Evolutionary conservation across 2,113 vertebrate species (phyloP).

Genomic region (Platysteira castanea): DNA sequence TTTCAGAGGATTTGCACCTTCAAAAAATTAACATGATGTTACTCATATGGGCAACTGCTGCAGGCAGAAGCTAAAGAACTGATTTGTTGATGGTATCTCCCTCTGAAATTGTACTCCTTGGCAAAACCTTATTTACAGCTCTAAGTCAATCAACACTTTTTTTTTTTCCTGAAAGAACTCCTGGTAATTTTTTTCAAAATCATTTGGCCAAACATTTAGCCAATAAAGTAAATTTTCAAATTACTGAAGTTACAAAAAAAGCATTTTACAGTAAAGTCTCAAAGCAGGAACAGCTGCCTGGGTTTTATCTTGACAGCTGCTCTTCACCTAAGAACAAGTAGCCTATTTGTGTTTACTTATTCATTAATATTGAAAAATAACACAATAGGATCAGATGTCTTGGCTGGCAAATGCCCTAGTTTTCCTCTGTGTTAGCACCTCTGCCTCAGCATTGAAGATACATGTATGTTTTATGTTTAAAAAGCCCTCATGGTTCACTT

Average conservation of each 20-base stretch:
- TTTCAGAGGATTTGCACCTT: background rate
- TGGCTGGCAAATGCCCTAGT: background rate
- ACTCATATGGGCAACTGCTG: background rate
- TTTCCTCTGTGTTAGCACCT: background rate
- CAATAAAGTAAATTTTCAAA: background rate
- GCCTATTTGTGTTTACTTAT: slow-evolving; percentile 22
- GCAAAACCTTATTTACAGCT: background rate
- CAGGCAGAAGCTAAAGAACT: background rate
- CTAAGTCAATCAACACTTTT: background rate
- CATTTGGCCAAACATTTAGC: background rate
- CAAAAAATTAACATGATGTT: background rate
- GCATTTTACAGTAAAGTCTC: background rate
- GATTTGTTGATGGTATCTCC: background rate
- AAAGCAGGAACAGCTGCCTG: background rate
- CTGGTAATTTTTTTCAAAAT: background rate
- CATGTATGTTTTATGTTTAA: background rate
- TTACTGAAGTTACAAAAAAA: background rate
- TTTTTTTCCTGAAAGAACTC: background rate
- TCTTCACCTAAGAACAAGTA: background rate
- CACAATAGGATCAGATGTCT: slow-evolving; percentile 8
- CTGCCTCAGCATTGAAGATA: background rate
- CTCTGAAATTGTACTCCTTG: background rate
- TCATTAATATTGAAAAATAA: slow-evolving; percentile 33
- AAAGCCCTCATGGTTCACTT: background rate
- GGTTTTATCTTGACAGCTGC: slow-evolving; percentile 6